phyloP scores from a whole-genome alignment of 2,888 invertebrate species.

The Monopis laevigella region DNA sequence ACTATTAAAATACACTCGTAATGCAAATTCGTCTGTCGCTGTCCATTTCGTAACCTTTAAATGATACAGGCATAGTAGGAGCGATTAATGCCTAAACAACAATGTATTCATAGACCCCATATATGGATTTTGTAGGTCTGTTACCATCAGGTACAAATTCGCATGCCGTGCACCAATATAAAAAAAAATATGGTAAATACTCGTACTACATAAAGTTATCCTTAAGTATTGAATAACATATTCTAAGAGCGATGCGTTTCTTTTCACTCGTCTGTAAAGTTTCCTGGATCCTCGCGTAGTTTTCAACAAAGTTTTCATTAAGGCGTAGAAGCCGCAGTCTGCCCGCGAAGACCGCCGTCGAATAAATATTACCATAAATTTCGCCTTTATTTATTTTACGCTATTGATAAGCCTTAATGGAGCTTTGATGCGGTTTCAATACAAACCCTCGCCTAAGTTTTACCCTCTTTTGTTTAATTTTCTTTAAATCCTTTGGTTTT shows the following conservation, averaged over 20 bases:
- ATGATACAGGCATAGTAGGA: too few relatives aligned
- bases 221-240: too few relatives aligned
- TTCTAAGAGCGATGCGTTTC: constrained; percentile 24
- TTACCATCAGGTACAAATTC: too few relatives aligned
- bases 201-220: too few relatives aligned
- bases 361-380: constrained; percentile 60
- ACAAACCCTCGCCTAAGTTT: constrained; percentile 44
- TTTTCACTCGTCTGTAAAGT: constrained; percentile 43
- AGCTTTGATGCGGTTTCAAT: constrained; percentile 57
- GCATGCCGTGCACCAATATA: too few relatives aligned
- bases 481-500: constrained; percentile 22
- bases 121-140: too few relatives aligned
- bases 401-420: constrained; percentile 60
- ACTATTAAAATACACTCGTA: too few relatives aligned
- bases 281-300: constrained; percentile 40
- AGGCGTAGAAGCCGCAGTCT: constrained; percentile 52
- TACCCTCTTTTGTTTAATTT: constrained; percentile 55
- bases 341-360: constrained; percentile 26
- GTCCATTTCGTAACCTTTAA: too few relatives aligned
- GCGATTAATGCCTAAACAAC: too few relatives aligned
- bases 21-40: too few relatives aligned
- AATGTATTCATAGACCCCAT: too few relatives aligned
- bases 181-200: too few relatives aligned
- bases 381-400: constrained; percentile 59
- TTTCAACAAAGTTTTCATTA: constrained; percentile 47